These are phyloP conservation scores for Microtus ochrogaster DNA, from an alignment of 2,113 vertebrate genomes.

Conservation along the genomic window DNA sequence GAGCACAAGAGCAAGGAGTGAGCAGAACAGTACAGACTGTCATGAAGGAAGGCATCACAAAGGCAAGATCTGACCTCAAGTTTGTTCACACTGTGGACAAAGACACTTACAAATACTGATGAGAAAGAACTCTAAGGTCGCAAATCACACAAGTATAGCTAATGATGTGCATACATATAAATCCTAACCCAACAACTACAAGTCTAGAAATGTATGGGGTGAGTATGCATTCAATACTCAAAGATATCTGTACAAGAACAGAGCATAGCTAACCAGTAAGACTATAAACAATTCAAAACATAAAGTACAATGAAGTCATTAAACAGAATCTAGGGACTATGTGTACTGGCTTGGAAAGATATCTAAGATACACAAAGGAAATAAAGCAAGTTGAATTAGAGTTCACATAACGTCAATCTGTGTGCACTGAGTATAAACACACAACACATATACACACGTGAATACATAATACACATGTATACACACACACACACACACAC, in stretches of 20 bases:
- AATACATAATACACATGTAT: not conserved
- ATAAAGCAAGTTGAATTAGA: not conserved
- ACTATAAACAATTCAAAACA: not conserved
- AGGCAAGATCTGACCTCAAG: not conserved
- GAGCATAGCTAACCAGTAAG: not conserved
- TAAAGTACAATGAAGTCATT: slow-evolving; percentile 46
- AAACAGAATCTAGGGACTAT: slow-evolving; percentile 24
- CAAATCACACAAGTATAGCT: not conserved
- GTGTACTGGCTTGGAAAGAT: not conserved
- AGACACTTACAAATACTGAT: not conserved
- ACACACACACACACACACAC: too few relatives aligned
- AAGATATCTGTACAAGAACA: not conserved
- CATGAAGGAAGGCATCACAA: not conserved
- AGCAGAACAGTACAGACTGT: not conserved
- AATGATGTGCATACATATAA: not conserved
- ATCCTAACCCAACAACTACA: slow-evolving; percentile 32
- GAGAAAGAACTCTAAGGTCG: not conserved
- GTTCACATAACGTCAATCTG: not conserved
- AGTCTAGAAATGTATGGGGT: not conserved
- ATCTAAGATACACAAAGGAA: slow-evolving; percentile 7
- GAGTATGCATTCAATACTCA: not conserved
- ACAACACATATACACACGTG: not conserved
- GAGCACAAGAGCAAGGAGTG: not conserved
- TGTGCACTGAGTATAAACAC: not conserved
- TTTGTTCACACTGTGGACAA: not conserved